Base-by-base conservation (phyloP, 2,113 vertebrate species). In the Anoplopoma fimbria region DNA sequence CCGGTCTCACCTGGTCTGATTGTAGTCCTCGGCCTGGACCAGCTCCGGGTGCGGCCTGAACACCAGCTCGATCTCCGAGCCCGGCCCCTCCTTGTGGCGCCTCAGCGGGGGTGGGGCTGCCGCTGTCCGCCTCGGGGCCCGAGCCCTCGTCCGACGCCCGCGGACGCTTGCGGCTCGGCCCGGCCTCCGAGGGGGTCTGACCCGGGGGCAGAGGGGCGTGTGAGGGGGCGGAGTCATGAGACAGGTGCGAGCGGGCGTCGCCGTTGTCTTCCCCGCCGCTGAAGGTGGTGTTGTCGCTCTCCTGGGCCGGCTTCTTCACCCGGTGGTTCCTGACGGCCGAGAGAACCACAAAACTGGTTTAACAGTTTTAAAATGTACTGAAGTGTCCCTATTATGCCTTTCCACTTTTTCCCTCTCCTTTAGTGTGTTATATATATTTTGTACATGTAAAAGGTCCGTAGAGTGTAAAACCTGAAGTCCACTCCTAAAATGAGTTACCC, bases 41-140 rank as follows among this genome's bases (percentile, higher is more conserved):
- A 97, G 93, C 86, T 96, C 93, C 4, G 97, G 97, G 81, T 97
- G 97, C 2, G 97, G 96, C 49, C 95, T 95, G 93, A 97, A 97
- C 81, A 97, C 96, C 72, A 97, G 94, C 92, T 97, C 97, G 3
- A 97, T 97, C 93, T 97, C 97, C 0, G 96, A 96, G 67, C 80
- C 86, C 2, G 88, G 78, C 0, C 94, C 93, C 2, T 95, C 95
- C 45, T 95, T 95, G 5, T 85, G 91, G 64, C 74, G 88, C 7
- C 85, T 69, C 17, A 62, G 81, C 0, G 92, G 90, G 1, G 9
- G 95, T 94, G 10, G 94, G 86, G 92, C 95, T 95, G 1, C 94
- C 94, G 34, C 88, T 94, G 83, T 91, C 96, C 12, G 90, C 95
- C 86, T 96, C 95, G 0, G 92, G 84, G 9, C 95, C 95, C 0